Conservation (phyloP, 2,113 vertebrate genomes). For the Ochotona curzoniae region DNA sequence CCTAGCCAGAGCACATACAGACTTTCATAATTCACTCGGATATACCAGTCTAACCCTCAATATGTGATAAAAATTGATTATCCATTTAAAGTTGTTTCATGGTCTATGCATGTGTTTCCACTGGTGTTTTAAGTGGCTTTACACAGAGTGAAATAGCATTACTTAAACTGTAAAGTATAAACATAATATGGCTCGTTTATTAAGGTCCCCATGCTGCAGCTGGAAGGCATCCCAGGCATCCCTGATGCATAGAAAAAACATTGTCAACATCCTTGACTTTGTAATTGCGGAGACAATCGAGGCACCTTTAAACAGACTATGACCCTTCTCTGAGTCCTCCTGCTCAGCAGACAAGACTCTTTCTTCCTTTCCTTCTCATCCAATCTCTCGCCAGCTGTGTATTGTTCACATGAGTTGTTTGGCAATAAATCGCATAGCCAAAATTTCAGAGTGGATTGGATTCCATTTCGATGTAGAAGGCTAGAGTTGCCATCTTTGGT, state of each 20-base stretch:
- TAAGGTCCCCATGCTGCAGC: slow-evolving; percentile 76
- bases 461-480: slow-evolving; percentile 7
- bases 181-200: slow-evolving; percentile 75
- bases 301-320: not conserved
- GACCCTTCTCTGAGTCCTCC: slow-evolving; percentile 13
- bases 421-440: slow-evolving; percentile 15
- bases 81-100: slow-evolving; percentile 87
- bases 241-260: slow-evolving; percentile 50
- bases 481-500: slow-evolving; percentile 35
- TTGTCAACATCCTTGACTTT: slow-evolving; percentile 58
- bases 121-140: slow-evolving; percentile 83
- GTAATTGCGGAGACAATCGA: not conserved
- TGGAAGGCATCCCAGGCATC: slow-evolving; percentile 66
- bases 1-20: slow-evolving; percentile 72
- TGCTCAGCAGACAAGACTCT: not conserved
- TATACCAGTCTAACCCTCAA: slow-evolving; percentile 82
- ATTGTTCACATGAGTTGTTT: slow-evolving; percentile 39
- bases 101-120: slow-evolving; percentile 84
- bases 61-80: slow-evolving; percentile 90
- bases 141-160: slow-evolving; percentile 81
- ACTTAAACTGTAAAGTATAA: slow-evolving; percentile 82
- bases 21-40: slow-evolving; percentile 84
- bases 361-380: slow-evolving; percentile 2
- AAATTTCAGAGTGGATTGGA: slow-evolving; percentile 50
- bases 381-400: slow-evolving; percentile 21